Base-by-base conservation (phyloP, 1,140 invertebrate species). In the Musca vetustissima region DNA sequence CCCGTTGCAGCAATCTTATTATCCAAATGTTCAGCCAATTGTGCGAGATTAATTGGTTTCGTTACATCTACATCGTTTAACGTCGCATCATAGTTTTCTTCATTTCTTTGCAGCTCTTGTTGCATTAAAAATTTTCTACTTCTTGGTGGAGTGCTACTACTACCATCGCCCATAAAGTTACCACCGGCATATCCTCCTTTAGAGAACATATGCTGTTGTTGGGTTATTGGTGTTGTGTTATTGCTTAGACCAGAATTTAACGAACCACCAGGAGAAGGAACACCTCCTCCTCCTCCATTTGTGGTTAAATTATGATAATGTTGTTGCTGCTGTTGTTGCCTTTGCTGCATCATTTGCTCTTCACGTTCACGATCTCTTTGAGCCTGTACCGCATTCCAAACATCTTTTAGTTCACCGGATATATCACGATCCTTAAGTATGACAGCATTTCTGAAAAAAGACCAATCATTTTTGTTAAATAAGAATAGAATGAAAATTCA, bases 321-420 rank as follows among this genome's bases (percentile, higher is more conserved):
- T 64, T 69, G 72, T 53, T 69, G 72, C 47, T 36, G 70, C 15
- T 78, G 78, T 52, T 79, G 76, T 50, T 80, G 80, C 49, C 79
- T 78, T 13, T 74, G 79, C 59, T 76, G 75, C 55, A 81, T 65
- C 72, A 77, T 86, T 86, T 81, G 79, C 49, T 81, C 79, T 59
- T 81, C 79, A 4, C 79, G 72, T 72, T 89, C 88, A 28, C 86
- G 74, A 71, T 89, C 89, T 36, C 86, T 83, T 72, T 88, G 88
- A 25, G 85, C 86, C 74, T 90, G 88, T 3, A 91, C 88, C 0
- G 88, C 87, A 24, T 87, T 87, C 89, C 89, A 91, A 0, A 91
- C 87, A 76, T 91, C 89, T 77, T 91, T 91, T 24, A 91, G 77
- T 77, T 91, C 89, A 0, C 89, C 89, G 0, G 88, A 88, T 64